These are phyloP conservation scores for Sisor rabdophorus DNA, from an alignment of 2,113 vertebrate species.

Conservation along the genomic window DNA sequence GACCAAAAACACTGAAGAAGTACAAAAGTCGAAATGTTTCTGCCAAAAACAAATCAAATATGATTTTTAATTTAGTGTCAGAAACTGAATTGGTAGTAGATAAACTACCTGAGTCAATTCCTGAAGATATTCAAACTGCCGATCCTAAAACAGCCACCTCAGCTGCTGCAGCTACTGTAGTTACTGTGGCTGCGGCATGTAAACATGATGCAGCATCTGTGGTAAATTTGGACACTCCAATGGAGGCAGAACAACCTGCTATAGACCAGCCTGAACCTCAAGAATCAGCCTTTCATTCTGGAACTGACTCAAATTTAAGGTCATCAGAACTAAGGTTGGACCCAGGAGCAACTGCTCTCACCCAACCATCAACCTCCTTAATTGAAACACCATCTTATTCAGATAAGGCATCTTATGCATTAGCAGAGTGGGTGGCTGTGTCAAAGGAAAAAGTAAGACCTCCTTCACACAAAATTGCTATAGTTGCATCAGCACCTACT, in stretches of 20 bases:
- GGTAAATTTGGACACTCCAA: slow-evolving; percentile 68
- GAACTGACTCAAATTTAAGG: slow-evolving; percentile 59
- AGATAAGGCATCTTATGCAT: slow-evolving; percentile 63
- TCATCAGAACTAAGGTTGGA: slow-evolving; percentile 54
- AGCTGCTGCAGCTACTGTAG: slow-evolving; percentile 61
- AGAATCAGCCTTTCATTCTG: slow-evolving; percentile 73
- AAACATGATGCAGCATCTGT: slow-evolving; percentile 66
- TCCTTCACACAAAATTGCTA: slow-evolving; percentile 75
- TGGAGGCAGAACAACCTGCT: slow-evolving; percentile 73
- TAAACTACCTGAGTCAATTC: slow-evolving; percentile 72
- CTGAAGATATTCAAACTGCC: slow-evolving; percentile 67
- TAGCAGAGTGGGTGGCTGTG: slow-evolving; percentile 80
- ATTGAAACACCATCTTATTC: slow-evolving; percentile 55
- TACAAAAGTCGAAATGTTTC: slow-evolving; percentile 74
- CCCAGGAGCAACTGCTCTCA: slow-evolving; percentile 46
- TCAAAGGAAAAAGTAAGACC: slow-evolving; percentile 78
- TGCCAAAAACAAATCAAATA: slow-evolving; percentile 66
- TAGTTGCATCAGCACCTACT: slow-evolving; percentile 58
- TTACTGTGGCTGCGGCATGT: slow-evolving; percentile 71
- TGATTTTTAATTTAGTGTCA: slow-evolving; percentile 51
- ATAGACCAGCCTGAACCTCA: slow-evolving; percentile 74
- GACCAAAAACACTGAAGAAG: slow-evolving; percentile 76
- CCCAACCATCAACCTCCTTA: slow-evolving; percentile 65
- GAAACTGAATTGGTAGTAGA: slow-evolving; percentile 63
- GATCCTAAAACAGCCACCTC: slow-evolving; percentile 66